phyloP scores from a whole-genome alignment of 2,113 vertebrate genomes.

The Centropus unirufus region DNA sequence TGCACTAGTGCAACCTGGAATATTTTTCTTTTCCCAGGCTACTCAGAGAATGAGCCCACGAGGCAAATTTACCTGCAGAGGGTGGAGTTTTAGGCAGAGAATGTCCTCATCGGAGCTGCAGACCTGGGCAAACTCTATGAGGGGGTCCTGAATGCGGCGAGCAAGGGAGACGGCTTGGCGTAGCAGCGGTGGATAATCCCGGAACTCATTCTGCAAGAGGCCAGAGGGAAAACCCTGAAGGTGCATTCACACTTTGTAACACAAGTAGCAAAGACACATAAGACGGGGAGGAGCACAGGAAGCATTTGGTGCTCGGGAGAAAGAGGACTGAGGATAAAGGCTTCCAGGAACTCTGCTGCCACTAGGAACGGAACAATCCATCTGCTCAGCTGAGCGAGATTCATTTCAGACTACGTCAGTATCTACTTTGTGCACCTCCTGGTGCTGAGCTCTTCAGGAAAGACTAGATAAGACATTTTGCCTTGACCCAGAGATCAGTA shows the following conservation, averaged over 20 bases:
- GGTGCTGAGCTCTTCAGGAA: neutral
- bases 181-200: slow-evolving; percentile 94
- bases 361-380: neutral
- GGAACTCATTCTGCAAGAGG: slow-evolving; percentile 82
- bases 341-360: neutral
- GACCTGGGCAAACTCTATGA: slow-evolving; percentile 96
- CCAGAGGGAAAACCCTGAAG: neutral
- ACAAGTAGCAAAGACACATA: neutral
- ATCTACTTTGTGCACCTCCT: neutral
- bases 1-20: neutral
- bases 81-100: slow-evolving; percentile 95
- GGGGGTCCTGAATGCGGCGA: slow-evolving; percentile 94
- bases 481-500: neutral
- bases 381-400: neutral
- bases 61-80: slow-evolving; percentile 85
- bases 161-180: slow-evolving; percentile 95
- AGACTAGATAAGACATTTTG: neutral
- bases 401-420: neutral
- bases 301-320: neutral
- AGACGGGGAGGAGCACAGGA: neutral
- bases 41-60: neutral
- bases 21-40: neutral
- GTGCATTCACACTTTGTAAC: neutral
- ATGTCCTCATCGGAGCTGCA: slow-evolving; percentile 98
- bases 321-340: neutral